Conservation (phyloP, 2,888 invertebrate species). For the Archips crataeganus region DNA sequence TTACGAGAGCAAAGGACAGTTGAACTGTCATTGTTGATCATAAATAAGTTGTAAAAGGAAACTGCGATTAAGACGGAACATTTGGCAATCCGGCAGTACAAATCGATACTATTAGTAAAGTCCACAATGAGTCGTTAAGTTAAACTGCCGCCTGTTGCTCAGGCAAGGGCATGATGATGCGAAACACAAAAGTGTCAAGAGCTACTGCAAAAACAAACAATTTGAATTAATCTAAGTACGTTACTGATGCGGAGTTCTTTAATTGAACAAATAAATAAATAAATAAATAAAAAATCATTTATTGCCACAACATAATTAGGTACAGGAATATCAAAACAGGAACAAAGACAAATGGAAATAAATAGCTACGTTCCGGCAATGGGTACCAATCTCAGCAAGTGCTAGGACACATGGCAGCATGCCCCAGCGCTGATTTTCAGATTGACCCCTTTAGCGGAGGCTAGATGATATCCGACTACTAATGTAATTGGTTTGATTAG, state of each 20-base stretch:
- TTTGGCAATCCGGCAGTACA: conserved; percentile 64
- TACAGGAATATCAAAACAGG: no score
- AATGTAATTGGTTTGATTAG: conserved; percentile 5
- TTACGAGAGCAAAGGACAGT: neutral
- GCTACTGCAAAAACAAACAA: conserved; percentile 61
- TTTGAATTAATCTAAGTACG: conserved; percentile 32
- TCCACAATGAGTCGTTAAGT: conserved; percentile 81
- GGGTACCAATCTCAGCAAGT: no score
- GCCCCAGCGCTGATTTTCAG: no score
- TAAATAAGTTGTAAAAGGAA: conserved; percentile 46
- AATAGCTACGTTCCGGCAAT: no score
- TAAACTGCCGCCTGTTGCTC: conserved; percentile 74
- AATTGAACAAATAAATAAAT: neutral
- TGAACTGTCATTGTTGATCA: neutral
- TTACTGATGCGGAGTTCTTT: conserved; percentile 10
- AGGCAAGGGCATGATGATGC: conserved; percentile 70
- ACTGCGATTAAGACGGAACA: conserved; percentile 51
- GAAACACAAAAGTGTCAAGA: conserved; percentile 60
- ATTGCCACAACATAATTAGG: no score
- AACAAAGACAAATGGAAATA: no score
- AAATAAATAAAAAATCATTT: no score
- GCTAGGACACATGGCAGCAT: no score
- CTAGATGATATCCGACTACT: neutral
- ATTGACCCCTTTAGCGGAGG: no score
- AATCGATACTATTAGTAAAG: conserved; percentile 66